Evolutionary conservation across 2,888 invertebrate genomes (phyloP), one percentile per base, ranked within the genome.

Genomic region (Epistrophella euchroma): DNA sequence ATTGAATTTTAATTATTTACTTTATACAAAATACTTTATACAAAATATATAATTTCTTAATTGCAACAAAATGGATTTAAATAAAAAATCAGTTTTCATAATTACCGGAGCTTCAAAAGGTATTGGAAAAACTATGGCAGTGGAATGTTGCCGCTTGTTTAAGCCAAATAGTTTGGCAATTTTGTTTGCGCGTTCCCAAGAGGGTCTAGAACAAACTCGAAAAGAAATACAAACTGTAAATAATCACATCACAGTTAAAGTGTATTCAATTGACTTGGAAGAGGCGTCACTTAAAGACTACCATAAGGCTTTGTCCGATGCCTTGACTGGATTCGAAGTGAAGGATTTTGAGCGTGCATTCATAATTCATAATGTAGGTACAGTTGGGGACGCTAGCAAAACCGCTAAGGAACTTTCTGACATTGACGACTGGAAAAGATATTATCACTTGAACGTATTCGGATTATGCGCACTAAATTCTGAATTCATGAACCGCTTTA

Each of bases 71-170:
- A 68, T 95, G 91, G 93, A 95, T 91, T 93, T 95, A 81, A 93
- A 94, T 0, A 94, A 94, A 89, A 92, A 94, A 60, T 93, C 94
- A 1, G 94, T 94, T 90, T 94, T 95, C 88, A 90, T 98, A 60
- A 93, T 98, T 45, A 97, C 98, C 0, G 98, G 98, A 15, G 98
- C 98, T 0, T 98, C 98, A 72, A 91, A 96, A 90, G 98, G 98
- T 47, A 97, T 98, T 79, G 98, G 98, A 6, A 94, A 95, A 88
- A 94, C 96, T 72, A 94, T 98, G 80, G 96, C 97, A 2, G 92
- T 96, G 68, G 95, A 96, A 90, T 93, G 96, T 82, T 94, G 96
- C 0, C 93, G 94, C 86, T 92, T 94, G 72, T 93, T 98, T 19
- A 94, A 94, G 35, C 91, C 94, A 2, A 94, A 94, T 22, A 98